Conservation (phyloP, 1,140 invertebrate genomes). For the Ctenoplectra terminalis region DNA sequence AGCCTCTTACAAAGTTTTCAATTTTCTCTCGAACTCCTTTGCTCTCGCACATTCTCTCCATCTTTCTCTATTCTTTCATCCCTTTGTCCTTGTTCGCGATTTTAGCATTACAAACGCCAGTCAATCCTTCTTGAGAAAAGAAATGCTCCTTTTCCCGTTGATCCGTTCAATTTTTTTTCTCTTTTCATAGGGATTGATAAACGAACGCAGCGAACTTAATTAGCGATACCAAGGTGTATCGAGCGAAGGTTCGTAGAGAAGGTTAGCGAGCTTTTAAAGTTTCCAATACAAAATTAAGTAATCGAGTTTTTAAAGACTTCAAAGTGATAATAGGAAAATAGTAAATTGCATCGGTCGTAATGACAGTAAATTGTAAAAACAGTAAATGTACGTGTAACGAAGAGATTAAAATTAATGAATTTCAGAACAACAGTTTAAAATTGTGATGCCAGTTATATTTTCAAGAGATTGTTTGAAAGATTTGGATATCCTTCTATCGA, state of each 20-base stretch:
- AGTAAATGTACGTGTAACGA: too few species aligned
- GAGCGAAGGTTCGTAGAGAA: conserved; percentile 11
- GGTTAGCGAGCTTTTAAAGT: background rate
- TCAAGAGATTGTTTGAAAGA: background rate
- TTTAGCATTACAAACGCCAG: background rate
- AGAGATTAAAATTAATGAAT: too few species aligned
- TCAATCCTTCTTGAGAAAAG: background rate
- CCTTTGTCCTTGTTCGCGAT: background rate
- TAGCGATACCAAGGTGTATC: conserved; percentile 19
- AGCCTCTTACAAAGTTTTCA: background rate
- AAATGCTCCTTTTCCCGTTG: background rate
- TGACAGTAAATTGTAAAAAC: too few species aligned
- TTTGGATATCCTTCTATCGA: background rate
- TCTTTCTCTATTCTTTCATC: background rate
- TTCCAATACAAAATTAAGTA: background rate
- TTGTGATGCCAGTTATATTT: background rate
- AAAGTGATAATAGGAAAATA: too few species aligned
- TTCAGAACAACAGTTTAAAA: background rate
- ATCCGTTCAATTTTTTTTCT: background rate
- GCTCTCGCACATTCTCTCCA: conserved; percentile 22
- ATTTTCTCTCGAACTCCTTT: conserved; percentile 2
- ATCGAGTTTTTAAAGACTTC: background rate
- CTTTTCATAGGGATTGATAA: background rate
- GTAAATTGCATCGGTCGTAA: too few species aligned
- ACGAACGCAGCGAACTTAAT: background rate